Evolutionary conservation across 2,113 vertebrate species (phyloP).

Genomic region (Corythoichthys haematopterus): DNA sequence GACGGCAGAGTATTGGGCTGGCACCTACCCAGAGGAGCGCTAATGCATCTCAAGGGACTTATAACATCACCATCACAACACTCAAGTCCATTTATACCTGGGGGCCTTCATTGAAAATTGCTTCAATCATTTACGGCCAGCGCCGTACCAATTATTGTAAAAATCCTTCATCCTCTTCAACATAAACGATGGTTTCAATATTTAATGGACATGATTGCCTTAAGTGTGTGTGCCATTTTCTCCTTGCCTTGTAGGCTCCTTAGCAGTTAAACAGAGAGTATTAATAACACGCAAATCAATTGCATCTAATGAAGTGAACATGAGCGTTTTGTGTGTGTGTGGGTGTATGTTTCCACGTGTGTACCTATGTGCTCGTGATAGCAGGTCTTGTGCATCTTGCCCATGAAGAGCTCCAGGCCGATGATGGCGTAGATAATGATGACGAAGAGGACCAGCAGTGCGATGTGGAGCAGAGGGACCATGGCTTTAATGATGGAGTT

Average conservation of each 20-base stretch:
- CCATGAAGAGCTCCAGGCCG: constrained; percentile 97
- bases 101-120: constrained; percentile 36
- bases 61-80: constrained; percentile 53
- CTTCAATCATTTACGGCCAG: constrained; percentile 46
- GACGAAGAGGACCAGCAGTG: constrained; percentile 95
- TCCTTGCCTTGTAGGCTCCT: constrained; percentile 1
- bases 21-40: constrained; percentile 43
- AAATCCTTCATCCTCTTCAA: constrained; percentile 35
- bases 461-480: constrained; percentile 97
- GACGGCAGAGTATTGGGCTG: constrained; percentile 21
- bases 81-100: constrained; percentile 54
- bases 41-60: constrained; percentile 53
- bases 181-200: constrained; percentile 47
- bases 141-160: constrained; percentile 44
- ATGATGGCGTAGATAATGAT: constrained; percentile 99
- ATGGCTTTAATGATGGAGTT: constrained; percentile 99
- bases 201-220: constrained; percentile 34
- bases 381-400: constrained; percentile 99
- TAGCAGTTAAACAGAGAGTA: background rate
- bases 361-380: constrained; percentile 75
- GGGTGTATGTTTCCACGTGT: background rate
- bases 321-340: background rate
- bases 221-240: constrained; percentile 14
- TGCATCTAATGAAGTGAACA: background rate
- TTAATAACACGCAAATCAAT: background rate